A percentile compares a stretch with the other conserved stretches of the same genome.
Evolutionary conservation across 2,888 invertebrate genomes (phyloP).

Genomic region (Eupithecia abbreviata): DNA sequence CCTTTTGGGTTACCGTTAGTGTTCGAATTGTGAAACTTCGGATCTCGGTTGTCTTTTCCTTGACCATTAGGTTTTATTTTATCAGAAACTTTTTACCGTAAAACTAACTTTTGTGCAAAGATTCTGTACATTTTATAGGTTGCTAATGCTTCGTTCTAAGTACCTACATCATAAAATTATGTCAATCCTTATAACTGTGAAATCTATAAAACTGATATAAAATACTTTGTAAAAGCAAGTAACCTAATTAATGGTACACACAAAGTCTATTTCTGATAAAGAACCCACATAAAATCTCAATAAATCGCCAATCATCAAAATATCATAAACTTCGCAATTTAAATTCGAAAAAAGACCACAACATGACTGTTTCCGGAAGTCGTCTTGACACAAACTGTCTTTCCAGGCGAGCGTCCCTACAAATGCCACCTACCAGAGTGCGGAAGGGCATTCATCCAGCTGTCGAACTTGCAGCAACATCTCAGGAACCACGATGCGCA

Average conservation of each 20-base stretch:
- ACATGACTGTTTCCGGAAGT: background rate
- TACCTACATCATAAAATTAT: slow-evolving; percentile 2
- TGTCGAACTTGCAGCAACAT: slow-evolving; percentile 98
- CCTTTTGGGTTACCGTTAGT: slow-evolving; percentile 54
- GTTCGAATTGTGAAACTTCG: slow-evolving; percentile 51
- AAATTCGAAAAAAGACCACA: background rate
- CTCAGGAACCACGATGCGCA: slow-evolving; percentile 98
- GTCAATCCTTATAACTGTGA: background rate
- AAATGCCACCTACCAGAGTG: slow-evolving; percentile 98
- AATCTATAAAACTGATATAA: slow-evolving; percentile 12
- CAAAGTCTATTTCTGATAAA: slow-evolving; percentile 9
- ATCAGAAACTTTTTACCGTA: background rate
- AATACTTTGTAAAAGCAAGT: slow-evolving; percentile 12
- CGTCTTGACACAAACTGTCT: slow-evolving; percentile 24
- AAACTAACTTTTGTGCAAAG: background rate
- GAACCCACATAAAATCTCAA: background rate
- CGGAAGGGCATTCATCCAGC: slow-evolving; percentile 97
- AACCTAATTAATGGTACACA: background rate
- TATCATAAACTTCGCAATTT: background rate
- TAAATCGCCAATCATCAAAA: background rate
- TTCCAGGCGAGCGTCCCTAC: slow-evolving; percentile 96
- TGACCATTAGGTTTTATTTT: background rate
- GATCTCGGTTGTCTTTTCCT: slow-evolving; percentile 5
- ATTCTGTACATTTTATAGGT: background rate
- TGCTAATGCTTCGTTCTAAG: background rate